Evolutionary conservation across 2,888 invertebrate species (phyloP).

Genomic region (Cheilosia soror): DNA sequence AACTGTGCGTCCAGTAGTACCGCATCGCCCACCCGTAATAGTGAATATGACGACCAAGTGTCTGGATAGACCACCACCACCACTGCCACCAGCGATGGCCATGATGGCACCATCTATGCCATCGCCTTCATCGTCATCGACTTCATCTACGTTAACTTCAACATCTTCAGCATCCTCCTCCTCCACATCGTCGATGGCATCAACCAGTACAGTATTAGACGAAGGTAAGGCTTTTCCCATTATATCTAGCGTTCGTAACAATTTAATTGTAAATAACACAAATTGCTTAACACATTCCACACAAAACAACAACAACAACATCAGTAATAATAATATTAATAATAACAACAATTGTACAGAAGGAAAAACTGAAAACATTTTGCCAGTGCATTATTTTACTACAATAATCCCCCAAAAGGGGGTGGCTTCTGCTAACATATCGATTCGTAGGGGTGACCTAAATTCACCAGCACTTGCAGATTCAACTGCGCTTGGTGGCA

Average conservation of each 20-base stretch:
- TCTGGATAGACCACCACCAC: conserved; percentile 68
- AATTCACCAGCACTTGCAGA: conserved; percentile 51
- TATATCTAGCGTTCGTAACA: conserved; percentile 54
- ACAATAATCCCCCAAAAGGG: conserved; percentile 33
- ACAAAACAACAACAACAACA: conserved; percentile 64
- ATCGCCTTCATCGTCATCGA: conserved; percentile 81
- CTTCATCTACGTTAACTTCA: conserved; percentile 80
- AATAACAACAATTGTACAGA: conserved; percentile 62
- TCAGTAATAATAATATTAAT: conserved; percentile 43
- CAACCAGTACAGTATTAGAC: conserved; percentile 75
- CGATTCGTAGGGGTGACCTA: conserved; percentile 71
- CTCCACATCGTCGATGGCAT: conserved; percentile 75
- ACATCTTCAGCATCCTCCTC: conserved; percentile 61
- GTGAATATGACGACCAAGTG: conserved; percentile 75
- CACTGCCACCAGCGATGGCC: conserved; percentile 57
- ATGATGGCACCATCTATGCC: conserved; percentile 78
- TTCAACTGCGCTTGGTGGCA: conserved; percentile 49
- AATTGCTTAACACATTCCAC: conserved; percentile 76
- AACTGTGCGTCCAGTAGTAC: conserved; percentile 82
- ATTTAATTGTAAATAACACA: conserved; percentile 72
- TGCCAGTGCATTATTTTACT: conserved; percentile 62
- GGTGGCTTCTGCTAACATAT: conserved; percentile 63
- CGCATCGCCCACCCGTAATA: conserved; percentile 76
- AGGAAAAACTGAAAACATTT: conserved; percentile 58
- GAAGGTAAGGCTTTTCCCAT: conserved; percentile 69